Conservation (phyloP, 2,113 vertebrate genomes). For the Rana temporaria region DNA sequence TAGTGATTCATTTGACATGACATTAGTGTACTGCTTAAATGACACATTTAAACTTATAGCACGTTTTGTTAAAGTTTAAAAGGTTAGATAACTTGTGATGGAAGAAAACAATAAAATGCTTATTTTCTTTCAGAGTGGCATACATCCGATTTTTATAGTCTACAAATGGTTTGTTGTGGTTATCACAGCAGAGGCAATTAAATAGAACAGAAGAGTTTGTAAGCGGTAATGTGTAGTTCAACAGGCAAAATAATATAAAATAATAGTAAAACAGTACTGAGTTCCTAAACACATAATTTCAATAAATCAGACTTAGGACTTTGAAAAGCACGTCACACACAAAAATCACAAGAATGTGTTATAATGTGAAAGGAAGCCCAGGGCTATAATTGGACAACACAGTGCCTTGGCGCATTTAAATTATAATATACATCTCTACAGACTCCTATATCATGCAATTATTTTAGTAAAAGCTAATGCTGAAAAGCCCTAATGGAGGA, state of each 20-base stretch:
- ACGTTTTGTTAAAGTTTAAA: conserved; percentile 16
- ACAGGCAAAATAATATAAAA: background rate
- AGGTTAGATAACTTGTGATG: conserved; percentile 12
- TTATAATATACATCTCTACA: too few species aligned
- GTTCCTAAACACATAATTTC: too few species aligned
- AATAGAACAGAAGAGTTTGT: conserved; percentile 16
- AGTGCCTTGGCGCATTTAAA: too few species aligned
- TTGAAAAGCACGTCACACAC: too few species aligned
- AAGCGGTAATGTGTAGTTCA: background rate
- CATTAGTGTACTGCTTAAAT: conserved; percentile 59
- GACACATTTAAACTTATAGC: conserved; percentile 20
- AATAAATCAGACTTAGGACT: too few species aligned
- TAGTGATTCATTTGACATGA: conserved; percentile 57
- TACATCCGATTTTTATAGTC: conserved; percentile 7
- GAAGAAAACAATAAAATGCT: conserved; percentile 11
- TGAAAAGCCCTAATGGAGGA: too few species aligned
- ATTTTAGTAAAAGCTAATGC: too few species aligned
- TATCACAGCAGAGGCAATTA: conserved; percentile 19
- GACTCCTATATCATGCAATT: too few species aligned
- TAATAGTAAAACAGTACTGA: too few species aligned
- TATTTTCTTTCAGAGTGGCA: background rate
- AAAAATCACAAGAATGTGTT: too few species aligned
- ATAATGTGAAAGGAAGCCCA: too few species aligned
- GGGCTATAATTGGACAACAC: too few species aligned
- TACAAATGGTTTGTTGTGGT: conserved; percentile 11